These are phyloP conservation scores for Drosophila percnosoma DNA, from an alignment of 2,888 invertebrate genomes.

Conservation along the genomic window DNA sequence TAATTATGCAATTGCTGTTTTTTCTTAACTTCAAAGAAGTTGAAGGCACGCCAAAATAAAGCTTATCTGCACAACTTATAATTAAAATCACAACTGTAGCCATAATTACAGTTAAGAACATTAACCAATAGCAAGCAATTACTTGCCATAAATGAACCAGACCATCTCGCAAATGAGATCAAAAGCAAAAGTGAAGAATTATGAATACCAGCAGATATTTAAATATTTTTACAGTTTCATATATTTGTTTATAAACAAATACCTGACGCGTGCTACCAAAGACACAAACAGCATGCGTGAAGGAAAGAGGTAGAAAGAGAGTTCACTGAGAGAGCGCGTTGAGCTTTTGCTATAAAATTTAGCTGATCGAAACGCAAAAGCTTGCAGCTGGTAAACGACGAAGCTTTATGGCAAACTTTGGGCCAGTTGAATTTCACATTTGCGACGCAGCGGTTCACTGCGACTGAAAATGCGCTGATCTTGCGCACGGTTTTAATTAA, in stretches of 20 bases:
- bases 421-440: conserved; percentile 53
- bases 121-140: conserved; percentile 33
- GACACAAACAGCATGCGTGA: conserved; percentile 3
- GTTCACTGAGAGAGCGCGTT: conserved; percentile 15
- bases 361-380: conserved; percentile 26
- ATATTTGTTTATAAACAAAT: conserved; percentile 75
- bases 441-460: conserved; percentile 37
- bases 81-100: conserved; percentile 17
- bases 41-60: conserved; percentile 28
- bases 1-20: too few species aligned
- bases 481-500: conserved; percentile 14
- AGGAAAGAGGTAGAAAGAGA: conserved; percentile 2
- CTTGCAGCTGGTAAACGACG: not conserved
- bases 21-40: not conserved
- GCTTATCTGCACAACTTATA: conserved; percentile 4
- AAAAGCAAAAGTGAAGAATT: conserved; percentile 70
- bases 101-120: conserved; percentile 55
- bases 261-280: conserved; percentile 55
- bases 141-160: conserved; percentile 35
- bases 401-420: conserved; percentile 33
- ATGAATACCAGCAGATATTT: conserved; percentile 36
- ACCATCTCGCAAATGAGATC: not conserved
- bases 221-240: conserved; percentile 58
- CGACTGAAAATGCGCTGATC: conserved; percentile 24
- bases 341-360: conserved; percentile 58